Evolutionary conservation across 2,888 invertebrate genomes (phyloP).

Genomic region (Piscicola geometra): DNA sequence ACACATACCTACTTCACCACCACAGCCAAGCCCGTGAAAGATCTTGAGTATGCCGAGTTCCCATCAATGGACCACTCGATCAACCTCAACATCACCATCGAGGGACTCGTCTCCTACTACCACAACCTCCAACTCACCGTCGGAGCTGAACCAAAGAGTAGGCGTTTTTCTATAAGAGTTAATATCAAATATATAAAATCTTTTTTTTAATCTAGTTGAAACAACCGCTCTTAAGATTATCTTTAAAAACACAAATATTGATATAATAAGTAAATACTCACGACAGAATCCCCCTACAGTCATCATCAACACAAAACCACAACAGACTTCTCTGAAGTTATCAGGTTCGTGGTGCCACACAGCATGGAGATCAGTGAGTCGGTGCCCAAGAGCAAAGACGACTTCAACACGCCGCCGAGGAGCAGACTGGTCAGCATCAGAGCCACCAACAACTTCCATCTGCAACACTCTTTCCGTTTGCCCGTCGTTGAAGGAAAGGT

Average conservation of each 20-base stretch:
- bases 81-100: conserved; percentile 15
- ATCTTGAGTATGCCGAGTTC: neutral
- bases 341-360: neutral
- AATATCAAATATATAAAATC: too few species aligned
- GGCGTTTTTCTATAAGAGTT: too few species aligned
- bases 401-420: neutral
- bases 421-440: neutral
- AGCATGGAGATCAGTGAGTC: neutral
- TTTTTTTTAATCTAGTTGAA: too few species aligned
- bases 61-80: neutral
- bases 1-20: too few species aligned
- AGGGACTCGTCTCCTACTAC: neutral
- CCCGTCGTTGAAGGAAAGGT: conserved; percentile 8
- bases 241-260: neutral
- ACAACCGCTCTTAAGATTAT: neutral
- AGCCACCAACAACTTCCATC: conserved; percentile 6
- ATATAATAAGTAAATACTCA: too few species aligned
- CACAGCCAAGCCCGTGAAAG: neutral
- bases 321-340: neutral
- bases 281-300: too few species aligned
- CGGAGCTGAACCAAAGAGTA: neutral
- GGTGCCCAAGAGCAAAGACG: neutral
- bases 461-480: neutral
- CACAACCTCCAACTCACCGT: neutral
- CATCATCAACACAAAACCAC: too few species aligned